phyloP scores from a whole-genome alignment of 2,797 vertebrate genomes.

The Syngnathus rostellatus region DNA sequence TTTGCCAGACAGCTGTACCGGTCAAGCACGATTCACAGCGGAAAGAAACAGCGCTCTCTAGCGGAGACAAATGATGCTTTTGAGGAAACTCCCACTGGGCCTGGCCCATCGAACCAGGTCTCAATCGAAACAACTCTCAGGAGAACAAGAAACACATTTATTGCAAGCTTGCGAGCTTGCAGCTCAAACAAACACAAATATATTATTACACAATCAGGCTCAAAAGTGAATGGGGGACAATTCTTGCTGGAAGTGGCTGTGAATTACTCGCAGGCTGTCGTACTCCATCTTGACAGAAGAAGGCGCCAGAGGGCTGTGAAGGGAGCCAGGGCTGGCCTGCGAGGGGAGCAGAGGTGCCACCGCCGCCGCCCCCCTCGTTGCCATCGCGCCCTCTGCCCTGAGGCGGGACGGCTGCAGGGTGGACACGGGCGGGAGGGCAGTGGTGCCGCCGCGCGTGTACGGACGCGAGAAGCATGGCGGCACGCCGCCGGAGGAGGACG shows the following conservation, averaged over 20 bases:
- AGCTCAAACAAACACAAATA: constrained; percentile 18
- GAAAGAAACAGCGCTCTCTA: constrained; percentile 25
- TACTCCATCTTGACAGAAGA: constrained; percentile 58
- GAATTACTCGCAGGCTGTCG: constrained; percentile 58
- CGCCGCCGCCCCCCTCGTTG: constrained; percentile 27
- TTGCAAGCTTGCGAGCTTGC: constrained; percentile 25
- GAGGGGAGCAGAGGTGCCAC: constrained; percentile 22
- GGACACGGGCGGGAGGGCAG: constrained; percentile 52
- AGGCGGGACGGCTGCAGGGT: constrained; percentile 34
- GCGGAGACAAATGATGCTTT: constrained; percentile 8
- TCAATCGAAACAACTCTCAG: constrained; percentile 13
- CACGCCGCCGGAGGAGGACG: constrained; percentile 34
- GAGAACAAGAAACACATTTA: constrained; percentile 34
- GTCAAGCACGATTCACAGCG: constrained; percentile 5
- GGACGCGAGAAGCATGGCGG: constrained; percentile 35
- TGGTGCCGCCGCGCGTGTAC: constrained; percentile 14
- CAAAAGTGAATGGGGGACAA: constrained; percentile 72
- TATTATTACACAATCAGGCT: constrained; percentile 27
- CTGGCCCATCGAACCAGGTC: not conserved
- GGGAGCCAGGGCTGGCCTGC: constrained; percentile 46
- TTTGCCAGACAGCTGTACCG: constrained; percentile 2
- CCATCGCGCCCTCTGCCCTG: constrained; percentile 32
- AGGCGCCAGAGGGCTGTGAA: constrained; percentile 44
- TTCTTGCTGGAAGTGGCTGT: constrained; percentile 69
- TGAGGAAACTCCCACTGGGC: not conserved